phyloP scores from a whole-genome alignment of 1,140 invertebrate genomes.

The Scaptomyza graminum region DNA sequence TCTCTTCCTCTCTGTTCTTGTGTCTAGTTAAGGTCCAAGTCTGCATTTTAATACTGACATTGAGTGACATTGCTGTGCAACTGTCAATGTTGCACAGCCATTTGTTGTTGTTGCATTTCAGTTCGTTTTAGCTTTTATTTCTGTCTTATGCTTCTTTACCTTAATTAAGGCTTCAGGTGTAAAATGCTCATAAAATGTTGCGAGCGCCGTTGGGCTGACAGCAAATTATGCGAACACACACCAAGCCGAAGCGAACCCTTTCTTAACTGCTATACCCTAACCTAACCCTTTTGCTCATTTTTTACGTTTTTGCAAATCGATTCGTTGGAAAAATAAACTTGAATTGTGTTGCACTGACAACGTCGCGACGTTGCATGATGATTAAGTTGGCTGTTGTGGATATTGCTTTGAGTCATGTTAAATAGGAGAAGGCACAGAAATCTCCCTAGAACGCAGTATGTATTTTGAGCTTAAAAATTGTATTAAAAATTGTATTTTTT shows the following conservation, averaged over 20 bases:
- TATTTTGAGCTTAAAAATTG: too few species aligned
- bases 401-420: neutral
- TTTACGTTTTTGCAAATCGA: conserved; percentile 55
- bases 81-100: conserved; percentile 52
- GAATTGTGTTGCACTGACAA: conserved; percentile 31
- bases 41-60: conserved; percentile 56
- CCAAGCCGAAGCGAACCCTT: conserved; percentile 5
- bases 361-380: conserved; percentile 20
- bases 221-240: conserved; percentile 62
- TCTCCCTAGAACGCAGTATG: neutral
- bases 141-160: conserved; percentile 31
- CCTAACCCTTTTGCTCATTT: conserved; percentile 10
- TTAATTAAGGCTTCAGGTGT: conserved; percentile 76
- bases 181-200: conserved; percentile 69
- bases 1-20: conserved; percentile 27
- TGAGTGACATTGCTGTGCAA: conserved; percentile 71
- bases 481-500: too few species aligned
- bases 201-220: conserved; percentile 39
- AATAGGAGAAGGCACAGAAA: neutral
- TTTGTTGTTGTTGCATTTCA: conserved; percentile 25
- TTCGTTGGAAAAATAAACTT: conserved; percentile 67
- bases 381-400: conserved; percentile 7
- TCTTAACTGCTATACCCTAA: neutral
- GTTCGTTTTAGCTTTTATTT: conserved; percentile 3
- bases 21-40: neutral